Evolutionary conservation across 1,140 invertebrate species (phyloP), one percentile per base, ranked within the genome.

Genomic region (Heliconius congener): DNA sequence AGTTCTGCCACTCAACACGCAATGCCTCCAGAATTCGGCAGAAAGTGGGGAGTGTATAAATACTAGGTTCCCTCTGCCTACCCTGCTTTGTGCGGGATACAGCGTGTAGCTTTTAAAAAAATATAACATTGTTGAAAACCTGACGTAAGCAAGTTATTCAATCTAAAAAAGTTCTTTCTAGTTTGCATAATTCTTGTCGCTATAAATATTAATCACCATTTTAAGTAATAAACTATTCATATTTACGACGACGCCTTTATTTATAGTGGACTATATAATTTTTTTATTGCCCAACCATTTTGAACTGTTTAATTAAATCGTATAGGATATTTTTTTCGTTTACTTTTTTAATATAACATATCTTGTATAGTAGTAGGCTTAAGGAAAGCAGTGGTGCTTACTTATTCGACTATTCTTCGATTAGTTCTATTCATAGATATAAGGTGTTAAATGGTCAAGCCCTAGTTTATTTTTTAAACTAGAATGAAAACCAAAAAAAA

Each of bases 221-320:
- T 66, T 66, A 66, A 27, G 60, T 66, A 30, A 66, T 66, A 30
- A 66, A 66, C 27, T 66, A 66, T 66, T 66, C 27, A 66, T 66
- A 66, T 66, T 66, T 66, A 66, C 27, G 60, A 30, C 27, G 60
- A 66, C 60, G 11, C n/a, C 13, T 27, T 66, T 66, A 66, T 66
- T 66, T 66, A 66, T 66, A 66, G 60, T 66, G 3, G 27, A 13
- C 60, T 13, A 30, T 66, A 66, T 66, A 66, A 16, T 30, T 66
- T 66, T 1, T 66, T 66, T 66, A 66, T 16, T 66, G 60, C 3
- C 13, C 27, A 30, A 66, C 60, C 27, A 30, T 30, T 66, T 66
- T 30, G n/a, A 66, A 66, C 1, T 66, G 23, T 30, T 66, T 66
- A 16, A 66, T 66, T 66, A 66, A 66, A 66, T 27, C 0, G 55